Conservation (phyloP, 1,140 invertebrate species). For the Limonius californicus region DNA sequence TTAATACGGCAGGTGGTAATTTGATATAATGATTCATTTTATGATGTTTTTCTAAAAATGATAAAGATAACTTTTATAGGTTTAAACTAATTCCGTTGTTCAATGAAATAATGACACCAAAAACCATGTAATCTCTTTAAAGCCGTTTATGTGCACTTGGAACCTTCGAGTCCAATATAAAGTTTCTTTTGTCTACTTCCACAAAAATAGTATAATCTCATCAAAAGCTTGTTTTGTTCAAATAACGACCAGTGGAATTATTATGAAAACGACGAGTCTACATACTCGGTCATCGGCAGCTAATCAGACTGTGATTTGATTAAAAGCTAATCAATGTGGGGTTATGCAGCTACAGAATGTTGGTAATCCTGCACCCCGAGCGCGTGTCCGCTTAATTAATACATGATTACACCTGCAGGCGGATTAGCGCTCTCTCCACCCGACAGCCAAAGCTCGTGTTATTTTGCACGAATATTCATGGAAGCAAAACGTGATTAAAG, state of each 20-base stretch:
- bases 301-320: constrained; percentile 26
- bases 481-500: neutral
- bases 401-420: constrained; percentile 34
- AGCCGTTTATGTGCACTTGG: too few relatives aligned
- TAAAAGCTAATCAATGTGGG: constrained; percentile 32
- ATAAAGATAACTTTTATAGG: too few relatives aligned
- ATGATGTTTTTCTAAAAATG: too few relatives aligned
- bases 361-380: constrained; percentile 23
- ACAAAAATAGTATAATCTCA: neutral
- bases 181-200: neutral
- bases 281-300: constrained; percentile 3
- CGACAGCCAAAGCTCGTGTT: neutral
- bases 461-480: constrained; percentile 4
- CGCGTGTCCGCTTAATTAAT: constrained; percentile 33
- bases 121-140: too few relatives aligned
- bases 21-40: too few relatives aligned
- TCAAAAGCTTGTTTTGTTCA: neutral
- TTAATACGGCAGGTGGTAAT: too few relatives aligned
- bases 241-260: neutral
- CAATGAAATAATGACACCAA: too few relatives aligned
- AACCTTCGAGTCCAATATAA: too few relatives aligned
- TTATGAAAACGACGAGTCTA: neutral
- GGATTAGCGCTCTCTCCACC: constrained; percentile 12
- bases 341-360: constrained; percentile 30
- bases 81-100: too few relatives aligned